Evolutionary conservation across 2,888 invertebrate genomes (phyloP).

Genomic region (Morinoia aosen): DNA sequence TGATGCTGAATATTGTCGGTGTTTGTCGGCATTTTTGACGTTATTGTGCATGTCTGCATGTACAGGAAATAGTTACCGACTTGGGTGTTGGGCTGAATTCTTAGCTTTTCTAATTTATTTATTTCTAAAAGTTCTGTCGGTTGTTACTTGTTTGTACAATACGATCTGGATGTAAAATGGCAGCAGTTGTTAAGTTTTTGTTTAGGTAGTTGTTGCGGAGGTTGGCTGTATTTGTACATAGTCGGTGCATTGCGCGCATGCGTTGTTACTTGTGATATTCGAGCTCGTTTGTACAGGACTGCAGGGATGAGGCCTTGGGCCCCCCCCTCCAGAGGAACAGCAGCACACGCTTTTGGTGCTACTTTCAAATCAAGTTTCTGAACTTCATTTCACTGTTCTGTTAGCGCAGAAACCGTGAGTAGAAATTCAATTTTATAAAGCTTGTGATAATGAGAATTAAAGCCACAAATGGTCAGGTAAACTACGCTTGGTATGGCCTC

Average conservation of each 20-base stretch:
- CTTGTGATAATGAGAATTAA: neutral
- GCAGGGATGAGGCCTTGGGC: neutral
- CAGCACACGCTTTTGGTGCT: slow-evolving; percentile 10
- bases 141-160: slow-evolving; percentile 42
- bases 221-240: slow-evolving; percentile 29
- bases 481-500: neutral
- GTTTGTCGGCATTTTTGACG: neutral
- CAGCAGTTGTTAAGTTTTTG: slow-evolving; percentile 44
- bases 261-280: slow-evolving; percentile 28
- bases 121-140: slow-evolving; percentile 20
- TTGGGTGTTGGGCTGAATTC: slow-evolving; percentile 7
- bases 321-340: neutral
- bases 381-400: neutral
- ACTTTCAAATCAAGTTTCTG: neutral
- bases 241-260: neutral
- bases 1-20: neutral
- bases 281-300: neutral
- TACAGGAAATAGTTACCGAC: neutral
- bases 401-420: neutral
- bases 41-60: neutral
- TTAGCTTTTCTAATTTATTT: slow-evolving; percentile 47
- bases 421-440: neutral
- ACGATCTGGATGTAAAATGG: slow-evolving; percentile 29
- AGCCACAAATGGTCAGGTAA: slow-evolving; percentile 12
- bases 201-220: slow-evolving; percentile 36